Evolutionary conservation across 64 coral and sea anemone genomes (phyloP).

Genomic region (Stichodactyla helianthus): DNA sequence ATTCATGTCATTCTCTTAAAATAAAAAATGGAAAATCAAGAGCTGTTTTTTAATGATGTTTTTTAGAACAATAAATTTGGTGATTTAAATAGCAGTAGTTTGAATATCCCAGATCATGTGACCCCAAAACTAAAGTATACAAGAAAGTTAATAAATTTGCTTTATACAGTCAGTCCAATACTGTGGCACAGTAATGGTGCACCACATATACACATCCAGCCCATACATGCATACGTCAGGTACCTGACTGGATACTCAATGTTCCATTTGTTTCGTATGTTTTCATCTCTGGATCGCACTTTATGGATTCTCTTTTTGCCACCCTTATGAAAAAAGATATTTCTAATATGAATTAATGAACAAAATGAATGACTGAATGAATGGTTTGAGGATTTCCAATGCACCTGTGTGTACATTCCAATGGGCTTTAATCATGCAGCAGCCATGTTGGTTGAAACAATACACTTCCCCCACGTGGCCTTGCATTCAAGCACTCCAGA

Average conservation of each 20-base stretch:
- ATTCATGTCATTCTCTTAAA: too few species aligned
- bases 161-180: slow-evolving; percentile 63
- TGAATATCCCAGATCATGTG: too few species aligned
- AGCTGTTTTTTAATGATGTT: too few species aligned
- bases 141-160: not conserved
- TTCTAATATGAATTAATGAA: too few species aligned
- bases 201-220: slow-evolving; percentile 72
- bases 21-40: too few species aligned
- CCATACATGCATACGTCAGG: slow-evolving; percentile 77
- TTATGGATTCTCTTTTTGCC: slow-evolving; percentile 57
- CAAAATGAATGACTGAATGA: not conserved
- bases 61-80: too few species aligned
- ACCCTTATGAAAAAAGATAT: not conserved
- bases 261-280: slow-evolving; percentile 40
- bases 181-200: slow-evolving; percentile 66
- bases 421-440: too few species aligned
- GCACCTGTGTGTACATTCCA: too few species aligned
- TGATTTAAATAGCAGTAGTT: too few species aligned
- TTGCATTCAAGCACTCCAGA: too few species aligned
- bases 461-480: too few species aligned
- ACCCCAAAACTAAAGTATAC: not conserved
- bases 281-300: slow-evolving; percentile 49
- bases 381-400: not conserved
- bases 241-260: slow-evolving; percentile 75
- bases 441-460: too few species aligned